Evolutionary conservation across 2,113 vertebrate genomes (phyloP), one percentile per base, ranked within the genome.

Genomic region (Syngnathus scovelli): DNA sequence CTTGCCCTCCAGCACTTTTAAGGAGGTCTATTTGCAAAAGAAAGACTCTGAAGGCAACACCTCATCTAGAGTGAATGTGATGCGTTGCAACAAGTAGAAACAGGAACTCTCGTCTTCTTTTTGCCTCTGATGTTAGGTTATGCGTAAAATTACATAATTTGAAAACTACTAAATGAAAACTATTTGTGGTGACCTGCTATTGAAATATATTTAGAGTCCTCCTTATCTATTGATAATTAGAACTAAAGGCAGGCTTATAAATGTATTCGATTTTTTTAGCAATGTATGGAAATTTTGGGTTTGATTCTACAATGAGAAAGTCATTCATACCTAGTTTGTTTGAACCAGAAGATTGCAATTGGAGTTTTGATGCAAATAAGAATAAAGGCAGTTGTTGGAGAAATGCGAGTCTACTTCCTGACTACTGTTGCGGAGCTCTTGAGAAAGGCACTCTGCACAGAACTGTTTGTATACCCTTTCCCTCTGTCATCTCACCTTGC

Each of bases 1-100:
- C 64, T 75, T 75, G 67, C 80, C 79, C 72, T 72, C 0, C 6
- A 60, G 61, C 61, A 62, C 23, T 16, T 46, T 46, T 13, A 16
- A 27, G 21, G 8, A 27, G 21, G 75, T 64, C 69, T 18, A 37
- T 77, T 77, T 56, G 33, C 51, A 65, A 43, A 65, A 61, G 54
- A 43, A 21, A 70, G 51, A 38, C 48, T 58, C 41, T 58, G 44
- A 78, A 56, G 43, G 68, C 79, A 79, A 81, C 68, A 72, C 75
- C 70, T 80, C 67, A 36, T 33, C 51, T 36, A 27, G 64, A 52
- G 62, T 36, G 65, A 43, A 27, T 67, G 38, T 60, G 74, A 76
- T 77, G 61, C 10, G 76, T 78, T 78, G 75, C 23, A 82, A 84
- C 82, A 85, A 37, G 85, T 69, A 77, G 23, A 11, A 54, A 68